These are phyloP conservation scores for Cydia fagiglandana DNA, from an alignment of 1,140 invertebrate species.

Conservation along the genomic window DNA sequence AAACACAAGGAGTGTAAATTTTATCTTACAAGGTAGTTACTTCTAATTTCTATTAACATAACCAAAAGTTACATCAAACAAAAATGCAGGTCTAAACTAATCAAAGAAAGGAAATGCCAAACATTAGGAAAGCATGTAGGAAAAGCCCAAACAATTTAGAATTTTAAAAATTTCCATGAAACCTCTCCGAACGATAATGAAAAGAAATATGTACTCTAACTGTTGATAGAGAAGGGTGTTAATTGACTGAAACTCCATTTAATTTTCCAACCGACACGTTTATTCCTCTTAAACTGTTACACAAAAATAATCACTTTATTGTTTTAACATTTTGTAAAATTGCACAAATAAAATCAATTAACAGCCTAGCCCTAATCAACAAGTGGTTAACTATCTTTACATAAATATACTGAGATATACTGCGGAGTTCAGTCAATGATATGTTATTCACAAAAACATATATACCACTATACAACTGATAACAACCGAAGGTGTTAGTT, in stretches of 20 bases:
- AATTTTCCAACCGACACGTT: constrained; percentile 73
- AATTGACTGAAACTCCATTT: constrained; percentile 79
- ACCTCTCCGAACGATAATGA: not conserved
- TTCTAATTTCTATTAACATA: not conserved
- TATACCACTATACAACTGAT: constrained; percentile 42
- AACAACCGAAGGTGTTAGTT: constrained; percentile 26
- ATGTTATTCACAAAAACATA: constrained; percentile 48
- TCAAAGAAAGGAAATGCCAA: constrained; percentile 50
- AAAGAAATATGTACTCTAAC: constrained; percentile 18
- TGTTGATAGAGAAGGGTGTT: constrained; percentile 77
- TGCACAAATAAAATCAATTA: constrained; percentile 68
- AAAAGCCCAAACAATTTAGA: constrained; percentile 44
- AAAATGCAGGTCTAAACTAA: constrained; percentile 19
- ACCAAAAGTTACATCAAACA: constrained; percentile 4
- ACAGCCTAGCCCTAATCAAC: constrained; percentile 77
- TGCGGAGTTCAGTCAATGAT: constrained; percentile 72
- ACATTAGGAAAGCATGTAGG: constrained; percentile 62
- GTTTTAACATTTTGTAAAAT: constrained; percentile 69
- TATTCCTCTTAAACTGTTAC: constrained; percentile 74
- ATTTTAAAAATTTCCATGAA: constrained; percentile 30
- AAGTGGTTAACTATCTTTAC: constrained; percentile 58
- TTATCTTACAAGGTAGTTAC: not conserved
- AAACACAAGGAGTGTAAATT: not conserved
- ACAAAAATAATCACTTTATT: constrained; percentile 65
- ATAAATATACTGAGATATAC: constrained; percentile 52